These are phyloP conservation scores for Agelastica alni DNA, from an alignment of 2,888 invertebrate species.

Conservation along the genomic window DNA sequence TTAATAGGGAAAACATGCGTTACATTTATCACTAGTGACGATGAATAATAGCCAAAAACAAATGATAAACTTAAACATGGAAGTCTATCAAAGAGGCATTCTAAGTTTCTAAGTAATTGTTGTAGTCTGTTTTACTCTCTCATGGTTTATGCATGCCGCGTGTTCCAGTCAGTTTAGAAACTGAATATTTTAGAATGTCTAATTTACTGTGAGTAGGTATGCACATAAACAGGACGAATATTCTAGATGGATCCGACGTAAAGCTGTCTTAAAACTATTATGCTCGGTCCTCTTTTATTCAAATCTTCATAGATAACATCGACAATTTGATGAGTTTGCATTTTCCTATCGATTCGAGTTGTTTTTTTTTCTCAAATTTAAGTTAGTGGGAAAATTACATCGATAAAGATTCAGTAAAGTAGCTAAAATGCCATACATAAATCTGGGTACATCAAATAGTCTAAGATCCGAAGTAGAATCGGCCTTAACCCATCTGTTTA, in stretches of 20 bases:
- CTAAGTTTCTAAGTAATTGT: slow-evolving; percentile 26
- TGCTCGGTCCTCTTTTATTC: neutral
- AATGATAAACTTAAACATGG: no score
- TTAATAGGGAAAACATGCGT: no score
- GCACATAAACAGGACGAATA: slow-evolving; percentile 8
- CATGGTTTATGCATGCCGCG: slow-evolving; percentile 31
- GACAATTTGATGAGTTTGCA: neutral
- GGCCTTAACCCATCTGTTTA: no score
- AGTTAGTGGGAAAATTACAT: no score
- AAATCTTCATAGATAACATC: neutral
- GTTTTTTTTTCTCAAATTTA: no score
- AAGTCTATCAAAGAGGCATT: slow-evolving; percentile 25
- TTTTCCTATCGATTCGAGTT: no score
- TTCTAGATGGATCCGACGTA: slow-evolving; percentile 13
- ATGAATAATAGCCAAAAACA: no score
- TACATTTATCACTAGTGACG: no score
- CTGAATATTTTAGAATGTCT: slow-evolving; percentile 31
- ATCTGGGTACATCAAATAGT: no score
- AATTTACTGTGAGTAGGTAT: slow-evolving; percentile 21
- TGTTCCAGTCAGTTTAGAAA: slow-evolving; percentile 27
- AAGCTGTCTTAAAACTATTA: slow-evolving; percentile 5
- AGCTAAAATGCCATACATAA: no score
- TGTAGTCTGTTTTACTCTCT: slow-evolving; percentile 24
- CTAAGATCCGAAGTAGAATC: no score
- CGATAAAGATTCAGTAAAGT: no score